Percentiles rank a stretch among this genome's conserved stretches.
Evolutionary conservation across 2,797 vertebrate species (phyloP).

Genomic region (Pseudomugil gertrudae): DNA sequence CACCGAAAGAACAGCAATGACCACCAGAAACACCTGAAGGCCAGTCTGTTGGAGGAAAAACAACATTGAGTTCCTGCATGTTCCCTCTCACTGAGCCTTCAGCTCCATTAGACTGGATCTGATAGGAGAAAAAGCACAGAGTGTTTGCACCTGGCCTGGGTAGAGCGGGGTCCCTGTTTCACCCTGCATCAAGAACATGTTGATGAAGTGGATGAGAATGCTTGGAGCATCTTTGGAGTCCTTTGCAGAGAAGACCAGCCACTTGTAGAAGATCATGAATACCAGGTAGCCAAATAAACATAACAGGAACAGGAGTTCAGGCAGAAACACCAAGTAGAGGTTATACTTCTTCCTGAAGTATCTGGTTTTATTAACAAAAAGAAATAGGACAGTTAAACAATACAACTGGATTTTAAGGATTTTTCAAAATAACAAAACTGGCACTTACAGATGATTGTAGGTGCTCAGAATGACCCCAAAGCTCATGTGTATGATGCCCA

Average conservation of each 20-base stretch:
- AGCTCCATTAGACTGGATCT: not conserved
- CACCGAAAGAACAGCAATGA: conserved; percentile 87
- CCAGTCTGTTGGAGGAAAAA: conserved; percentile 75
- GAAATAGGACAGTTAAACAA: not conserved
- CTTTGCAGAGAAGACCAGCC: conserved; percentile 85
- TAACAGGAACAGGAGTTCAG: conserved; percentile 93
- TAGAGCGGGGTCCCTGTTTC: conserved; percentile 77
- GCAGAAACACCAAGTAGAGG: conserved; percentile 91
- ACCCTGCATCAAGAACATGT: conserved; percentile 94
- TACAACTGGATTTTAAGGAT: not conserved
- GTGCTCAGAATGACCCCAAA: conserved; percentile 91
- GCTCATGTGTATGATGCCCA: conserved; percentile 94
- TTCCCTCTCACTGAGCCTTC: not conserved
- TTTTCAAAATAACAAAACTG: not conserved
- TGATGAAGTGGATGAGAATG: conserved; percentile 96
- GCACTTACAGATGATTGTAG: conserved; percentile 91
- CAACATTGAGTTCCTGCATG: not conserved
- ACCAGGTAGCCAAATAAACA: conserved; percentile 96
- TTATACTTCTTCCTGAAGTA: conserved; percentile 91
- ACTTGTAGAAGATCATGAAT: conserved; percentile 96
- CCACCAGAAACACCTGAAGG: conserved; percentile 87
- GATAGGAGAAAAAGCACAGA: not conserved
- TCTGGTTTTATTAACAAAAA: conserved; percentile 69
- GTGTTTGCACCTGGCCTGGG: conserved; percentile 87
- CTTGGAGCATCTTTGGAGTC: conserved; percentile 88